These are phyloP conservation scores for Acronicta alni DNA, from an alignment of 2,888 invertebrate species.

Conservation along the genomic window DNA sequence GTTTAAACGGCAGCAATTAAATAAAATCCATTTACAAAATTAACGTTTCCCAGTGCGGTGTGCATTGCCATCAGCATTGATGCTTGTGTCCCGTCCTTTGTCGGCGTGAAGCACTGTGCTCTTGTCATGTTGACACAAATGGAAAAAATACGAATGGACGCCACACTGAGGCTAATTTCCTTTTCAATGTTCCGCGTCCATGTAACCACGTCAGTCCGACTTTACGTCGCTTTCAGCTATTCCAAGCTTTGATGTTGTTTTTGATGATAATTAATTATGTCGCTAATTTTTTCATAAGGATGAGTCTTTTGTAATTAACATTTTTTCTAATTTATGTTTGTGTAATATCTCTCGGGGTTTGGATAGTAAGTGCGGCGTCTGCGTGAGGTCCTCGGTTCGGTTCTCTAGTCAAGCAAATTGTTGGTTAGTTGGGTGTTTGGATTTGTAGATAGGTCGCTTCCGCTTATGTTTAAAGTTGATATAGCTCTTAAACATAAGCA, in stretches of 20 bases:
- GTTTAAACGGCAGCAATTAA: conserved; percentile 13
- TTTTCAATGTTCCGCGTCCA: conserved; percentile 60
- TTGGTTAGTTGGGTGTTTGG: too few relatives aligned
- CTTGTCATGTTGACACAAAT: conserved; percentile 70
- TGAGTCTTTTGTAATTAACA: conserved; percentile 35
- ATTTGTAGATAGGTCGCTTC: too few relatives aligned
- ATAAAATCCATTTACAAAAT: conserved; percentile 47
- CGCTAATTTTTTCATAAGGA: conserved; percentile 25
- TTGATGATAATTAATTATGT: conserved; percentile 50
- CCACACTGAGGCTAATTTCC: conserved; percentile 76
- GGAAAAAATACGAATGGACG: conserved; percentile 75
- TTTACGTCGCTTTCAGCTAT: conserved; percentile 54
- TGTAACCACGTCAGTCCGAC: conserved; percentile 57
- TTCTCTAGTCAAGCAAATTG: too few relatives aligned
- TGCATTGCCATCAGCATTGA: conserved; percentile 45
- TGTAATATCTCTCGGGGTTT: not conserved
- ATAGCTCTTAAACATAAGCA: too few relatives aligned
- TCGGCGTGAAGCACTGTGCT: conserved; percentile 54
- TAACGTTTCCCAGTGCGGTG: conserved; percentile 40
- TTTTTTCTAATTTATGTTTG: conserved; percentile 6
- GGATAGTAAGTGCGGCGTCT: too few relatives aligned
- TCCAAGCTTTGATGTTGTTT: conserved; percentile 55
- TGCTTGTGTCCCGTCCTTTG: conserved; percentile 59
- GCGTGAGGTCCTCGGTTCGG: too few relatives aligned
- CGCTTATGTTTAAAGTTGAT: too few relatives aligned